phyloP scores from a whole-genome alignment of 2,113 vertebrate genomes.

The Heliornis fulica region DNA sequence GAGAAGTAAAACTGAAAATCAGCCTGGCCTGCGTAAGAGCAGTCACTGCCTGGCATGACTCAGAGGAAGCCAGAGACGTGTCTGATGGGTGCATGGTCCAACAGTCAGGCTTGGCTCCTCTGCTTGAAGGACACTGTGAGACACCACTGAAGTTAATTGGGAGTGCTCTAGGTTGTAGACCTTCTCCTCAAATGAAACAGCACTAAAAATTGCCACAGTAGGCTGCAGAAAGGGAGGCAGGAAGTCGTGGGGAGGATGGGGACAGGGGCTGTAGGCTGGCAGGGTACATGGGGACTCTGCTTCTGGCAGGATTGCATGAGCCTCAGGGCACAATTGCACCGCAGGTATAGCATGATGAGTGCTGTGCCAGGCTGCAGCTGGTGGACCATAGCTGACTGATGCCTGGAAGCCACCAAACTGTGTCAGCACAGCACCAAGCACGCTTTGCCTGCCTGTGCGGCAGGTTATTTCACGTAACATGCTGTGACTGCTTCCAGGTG shows the following conservation, averaged over 20 bases:
- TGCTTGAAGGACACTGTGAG: neutral
- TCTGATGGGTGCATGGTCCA: neutral
- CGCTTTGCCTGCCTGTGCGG: neutral
- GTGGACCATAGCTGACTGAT: rapidly evolving
- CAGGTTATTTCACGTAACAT: neutral
- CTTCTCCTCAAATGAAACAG: neutral
- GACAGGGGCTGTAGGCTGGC: neutral
- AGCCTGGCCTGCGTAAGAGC: neutral
- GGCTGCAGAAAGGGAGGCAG: neutral
- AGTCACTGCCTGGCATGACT: neutral
- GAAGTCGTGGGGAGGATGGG: neutral
- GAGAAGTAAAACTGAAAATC: neutral
- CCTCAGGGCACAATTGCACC: neutral
- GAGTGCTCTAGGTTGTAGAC: neutral
- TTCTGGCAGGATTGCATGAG: neutral
- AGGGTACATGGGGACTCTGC: neutral
- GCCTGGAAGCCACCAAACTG: neutral
- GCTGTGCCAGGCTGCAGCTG: neutral
- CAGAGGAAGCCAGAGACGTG: neutral
- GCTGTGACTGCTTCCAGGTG: rapidly evolving
- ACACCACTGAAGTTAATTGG: neutral
- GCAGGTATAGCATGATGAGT: rapidly evolving
- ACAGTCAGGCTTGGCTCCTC: neutral
- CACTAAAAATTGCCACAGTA: neutral
- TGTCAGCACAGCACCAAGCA: neutral